A percentile compares a stretch with the other conserved stretches of the same genome.
Evolutionary conservation across 1,140 invertebrate species (phyloP).

Genomic region (Phymorhynchus buccinoides): DNA sequence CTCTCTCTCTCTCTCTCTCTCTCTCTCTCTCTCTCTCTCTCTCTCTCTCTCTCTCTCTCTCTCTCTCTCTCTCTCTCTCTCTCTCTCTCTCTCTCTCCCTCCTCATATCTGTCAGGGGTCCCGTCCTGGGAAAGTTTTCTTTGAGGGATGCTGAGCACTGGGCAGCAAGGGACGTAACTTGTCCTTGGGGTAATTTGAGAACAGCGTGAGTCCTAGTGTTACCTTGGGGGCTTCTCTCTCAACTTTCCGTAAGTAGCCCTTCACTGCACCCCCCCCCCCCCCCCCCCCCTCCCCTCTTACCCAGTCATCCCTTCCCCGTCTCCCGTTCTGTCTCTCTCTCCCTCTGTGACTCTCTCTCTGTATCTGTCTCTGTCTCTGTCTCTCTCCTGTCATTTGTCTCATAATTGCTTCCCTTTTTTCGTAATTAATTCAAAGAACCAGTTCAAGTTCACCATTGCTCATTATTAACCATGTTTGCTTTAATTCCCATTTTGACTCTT

Average conservation of each 20-base stretch:
- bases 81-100: slow-evolving; percentile 9
- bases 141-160: not conserved
- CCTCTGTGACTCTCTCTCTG: too few species aligned
- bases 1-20: not conserved
- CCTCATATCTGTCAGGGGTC: not conserved
- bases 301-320: not conserved
- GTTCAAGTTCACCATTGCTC: too few species aligned
- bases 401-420: too few species aligned
- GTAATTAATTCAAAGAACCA: too few species aligned
- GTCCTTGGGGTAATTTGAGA: not conserved
- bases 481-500: too few species aligned
- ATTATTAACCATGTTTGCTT: too few species aligned
- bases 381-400: too few species aligned
- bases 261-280: not conserved
- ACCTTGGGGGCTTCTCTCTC: not conserved
- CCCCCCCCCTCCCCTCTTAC: too few species aligned
- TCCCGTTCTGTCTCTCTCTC: not conserved
- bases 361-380: too few species aligned
- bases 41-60: not conserved
- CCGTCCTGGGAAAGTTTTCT: not conserved
- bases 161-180: not conserved
- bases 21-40: not conserved
- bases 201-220: not conserved
- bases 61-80: not conserved
- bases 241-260: not conserved